These are phyloP conservation scores for Caenorhabditis macrosperma DNA, from an alignment of 2,888 invertebrate species.

Conservation along the genomic window DNA sequence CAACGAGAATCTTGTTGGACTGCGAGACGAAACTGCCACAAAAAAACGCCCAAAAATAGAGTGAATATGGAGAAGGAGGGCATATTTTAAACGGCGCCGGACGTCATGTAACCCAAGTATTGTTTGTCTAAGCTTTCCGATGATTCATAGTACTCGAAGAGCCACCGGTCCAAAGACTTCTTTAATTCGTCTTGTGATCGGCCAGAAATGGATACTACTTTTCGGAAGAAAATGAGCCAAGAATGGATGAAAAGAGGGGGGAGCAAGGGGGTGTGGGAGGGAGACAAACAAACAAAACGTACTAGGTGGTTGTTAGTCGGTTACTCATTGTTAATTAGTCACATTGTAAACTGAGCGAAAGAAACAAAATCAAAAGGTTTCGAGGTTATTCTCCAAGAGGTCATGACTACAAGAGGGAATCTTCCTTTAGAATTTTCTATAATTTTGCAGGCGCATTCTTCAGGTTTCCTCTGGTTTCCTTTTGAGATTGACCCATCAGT, in stretches of 20 bases:
- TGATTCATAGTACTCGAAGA: constrained; percentile 1
- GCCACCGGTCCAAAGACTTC: neutral
- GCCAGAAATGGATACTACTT: constrained; percentile 14
- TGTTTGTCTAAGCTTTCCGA: constrained; percentile 26
- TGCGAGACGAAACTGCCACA: neutral
- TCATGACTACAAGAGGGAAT: no score
- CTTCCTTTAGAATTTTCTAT: no score
- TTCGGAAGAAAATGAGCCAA: neutral
- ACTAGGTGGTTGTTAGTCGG: neutral
- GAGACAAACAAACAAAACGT: constrained; percentile 5
- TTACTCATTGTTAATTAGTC: constrained; percentile 8
- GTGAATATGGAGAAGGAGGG: neutral
- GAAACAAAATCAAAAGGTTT: neutral
- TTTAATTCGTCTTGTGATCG: no score
- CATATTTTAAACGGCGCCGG: constrained; percentile 1
- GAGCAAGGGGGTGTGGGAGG: neutral
- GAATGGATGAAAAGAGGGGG: neutral
- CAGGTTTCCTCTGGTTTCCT: no score
- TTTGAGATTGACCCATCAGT: no score
- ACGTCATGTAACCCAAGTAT: constrained; percentile 35
- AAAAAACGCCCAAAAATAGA: neutral
- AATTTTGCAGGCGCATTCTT: no score
- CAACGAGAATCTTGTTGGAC: neutral
- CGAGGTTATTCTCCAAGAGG: no score
- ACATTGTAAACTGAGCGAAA: neutral